Base-by-base conservation (phyloP, 1,140 invertebrate genomes). In the Drosophila cardini region DNA sequence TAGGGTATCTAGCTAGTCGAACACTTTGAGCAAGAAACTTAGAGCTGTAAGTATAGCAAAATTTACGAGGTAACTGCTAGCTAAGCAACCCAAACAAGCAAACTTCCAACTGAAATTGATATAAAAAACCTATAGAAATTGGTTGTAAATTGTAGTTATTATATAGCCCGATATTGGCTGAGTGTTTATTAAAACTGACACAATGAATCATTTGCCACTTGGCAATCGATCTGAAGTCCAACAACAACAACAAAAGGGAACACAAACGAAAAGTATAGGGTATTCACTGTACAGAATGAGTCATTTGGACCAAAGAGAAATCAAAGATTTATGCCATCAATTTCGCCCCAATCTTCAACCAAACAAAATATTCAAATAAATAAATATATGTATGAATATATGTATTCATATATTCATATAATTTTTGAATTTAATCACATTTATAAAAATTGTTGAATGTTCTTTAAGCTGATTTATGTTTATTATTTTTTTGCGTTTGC, bases 381-480 rank as follows among this genome's bases (percentile, higher is more conserved):
- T 21, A 52, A 11, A 15, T 15, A 13, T 40, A 46, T 7, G 15
- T 7, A n/a, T 3, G 36, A 40, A 26, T 32, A 43, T 11, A 30
- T 48, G 18, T 62, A 48, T 46, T 78, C 58, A 78, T 74, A 82
- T 74, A 52, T 77, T 65, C 82, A n/a, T n/a, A n/a, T n/a, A n/a
- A n/a, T 63, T 58, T 60, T 46, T 40, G 53, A 42, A 50, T 40
- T 57, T 67, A 52, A 74, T 68, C 30, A 36, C 52, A 86, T 82
- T 86, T 86, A 82, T 82, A 63, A 83, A 87, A 87, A 82, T 76
- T 83, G 79, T 69, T 87, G 79, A 82, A 70, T 76, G 69, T 67
- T 76, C 76, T 82, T 86, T 79, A 87, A 61, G 68, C 76, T 87
- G 86, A 87, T 86, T 86, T 87, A 86, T 86, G 83, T 77, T 70